These are phyloP conservation scores for Cryptomyrus ogoouensis DNA, from an alignment of 2,113 vertebrate genomes.

Conservation along the genomic window DNA sequence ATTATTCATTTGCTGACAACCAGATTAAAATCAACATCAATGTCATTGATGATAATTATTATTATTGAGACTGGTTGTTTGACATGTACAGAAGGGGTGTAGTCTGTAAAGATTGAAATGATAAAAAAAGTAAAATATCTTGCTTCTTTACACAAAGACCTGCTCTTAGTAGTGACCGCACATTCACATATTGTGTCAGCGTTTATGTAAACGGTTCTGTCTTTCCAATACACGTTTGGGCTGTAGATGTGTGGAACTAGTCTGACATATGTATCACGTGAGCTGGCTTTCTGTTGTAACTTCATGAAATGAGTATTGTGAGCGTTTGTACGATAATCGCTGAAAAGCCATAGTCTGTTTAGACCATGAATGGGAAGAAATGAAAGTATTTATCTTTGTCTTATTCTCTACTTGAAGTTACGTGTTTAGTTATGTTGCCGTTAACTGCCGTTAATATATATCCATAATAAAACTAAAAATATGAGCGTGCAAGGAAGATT, in stretches of 20 bases:
- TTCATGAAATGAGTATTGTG: background rate
- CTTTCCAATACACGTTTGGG: background rate
- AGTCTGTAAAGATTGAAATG: conserved; percentile 14
- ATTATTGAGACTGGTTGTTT: background rate
- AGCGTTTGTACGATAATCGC: background rate
- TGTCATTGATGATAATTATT: background rate
- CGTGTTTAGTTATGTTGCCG: background rate
- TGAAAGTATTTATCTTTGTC: background rate
- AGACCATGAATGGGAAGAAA: background rate
- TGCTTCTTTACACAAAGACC: background rate
- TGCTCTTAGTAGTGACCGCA: background rate
- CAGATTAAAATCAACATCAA: background rate
- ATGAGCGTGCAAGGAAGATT: background rate
- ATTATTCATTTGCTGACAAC: background rate
- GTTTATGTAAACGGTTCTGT: background rate
- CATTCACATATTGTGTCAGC: background rate
- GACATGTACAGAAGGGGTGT: conserved; percentile 13
- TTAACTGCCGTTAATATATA: background rate
- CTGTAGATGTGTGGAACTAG: background rate
- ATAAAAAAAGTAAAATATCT: background rate
- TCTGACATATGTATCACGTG: background rate
- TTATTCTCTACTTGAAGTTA: background rate
- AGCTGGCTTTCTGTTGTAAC: background rate
- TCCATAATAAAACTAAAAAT: background rate
- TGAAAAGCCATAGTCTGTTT: background rate